Base-by-base conservation (phyloP, 2,797 vertebrate species). In the Pachyuromys duprasi region DNA sequence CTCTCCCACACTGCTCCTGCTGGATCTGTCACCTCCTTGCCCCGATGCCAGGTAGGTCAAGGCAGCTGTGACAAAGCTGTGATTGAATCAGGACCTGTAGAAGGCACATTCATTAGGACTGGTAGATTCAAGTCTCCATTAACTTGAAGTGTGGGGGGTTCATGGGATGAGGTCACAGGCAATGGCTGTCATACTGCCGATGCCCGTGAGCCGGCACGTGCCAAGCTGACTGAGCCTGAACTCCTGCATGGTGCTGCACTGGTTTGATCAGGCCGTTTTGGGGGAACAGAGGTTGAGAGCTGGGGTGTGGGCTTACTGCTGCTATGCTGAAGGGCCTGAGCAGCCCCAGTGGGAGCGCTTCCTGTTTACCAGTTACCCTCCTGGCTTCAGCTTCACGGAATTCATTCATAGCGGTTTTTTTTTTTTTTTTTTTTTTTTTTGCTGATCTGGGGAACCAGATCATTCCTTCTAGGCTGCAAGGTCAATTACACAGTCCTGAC, bases 271-370 rank as follows among this genome's bases (percentile, higher is more conserved):
- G 36, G 98, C 98, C 79, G 99, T 99, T 91, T 97, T 99, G 86
- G 99, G 99, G 0, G 97, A 5, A 36, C 99, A 22, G 82, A 31
- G 2, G 5, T 99, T 39, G 94, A 99, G 82, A 99, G 99, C 98
- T 99, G 99, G 99, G 99, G 98, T 0, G 98, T 99, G 89, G 99
- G 99, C 96, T 99, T 98, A 2, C 99, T 99, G 1, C 99, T 99
- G 0, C 98, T 98, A 8, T 99, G 98, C 97, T 99, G 99, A 97
- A 94, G 97, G 98, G 98, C 0, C 36, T 97, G 78, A 65, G 18
- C 83, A 94, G 2, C 22, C 91, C 0, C 57, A 81, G 3, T 99
- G 98, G 60, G 97, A 99, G 76, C 0, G 0, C 36, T 99, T 97
- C 96, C 98, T 99, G 98, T 2, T 2, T 0, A 2, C 90, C 60